Evolutionary conservation across 2,797 vertebrate genomes (phyloP), one percentile per base, ranked within the genome.

Genomic region (Cirrhinus mrigala): DNA sequence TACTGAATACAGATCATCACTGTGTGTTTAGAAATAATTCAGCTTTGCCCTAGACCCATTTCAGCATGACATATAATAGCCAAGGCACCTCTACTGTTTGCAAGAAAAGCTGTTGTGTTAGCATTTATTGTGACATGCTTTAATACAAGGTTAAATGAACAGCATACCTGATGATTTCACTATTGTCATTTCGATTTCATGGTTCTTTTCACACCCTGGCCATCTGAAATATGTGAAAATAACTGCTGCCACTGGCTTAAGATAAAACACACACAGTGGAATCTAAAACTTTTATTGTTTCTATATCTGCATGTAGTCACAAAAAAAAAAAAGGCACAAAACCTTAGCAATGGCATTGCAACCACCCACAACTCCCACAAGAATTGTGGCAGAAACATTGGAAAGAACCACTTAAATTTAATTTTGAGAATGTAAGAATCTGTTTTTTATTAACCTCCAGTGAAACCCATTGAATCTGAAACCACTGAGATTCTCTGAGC

Each of bases 131-230:
- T 76, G 82, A 64, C 71, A 84, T 70, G 69, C 84, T 87, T 76
- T 85, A 86, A 82, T 86, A 68, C 40, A 62, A 54, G 14, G 50
- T 60, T 82, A 78, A 46, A 66, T 79, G 50, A 79, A 52, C 37
- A 52, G 73, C 27, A 74, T 82, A 76, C 84, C 44, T 87, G 86
- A 77, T 11, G 16, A 60, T 40, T 68, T 50, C 84, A 70, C 29
- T 50, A 48, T 54, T 84, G 74, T 84, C 79, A 79, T 82, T 74
- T 84, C 64, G 79, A 86, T 84, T 83, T 48, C 75, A 88, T 66
- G 68, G 52, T 71, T 37, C 54, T 69, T 71, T 79, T 86, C 9
- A 86, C 84, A 85, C 71, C 77, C 68, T 75, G 33, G n/a, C 70
- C 20, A 52, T 70, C 50, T 24, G n/a, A 48, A 79, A 48, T 60